Evolutionary conservation across 2,888 invertebrate genomes (phyloP), one percentile per base, ranked within the genome.

Genomic region (Agriopis aurantiaria): DNA sequence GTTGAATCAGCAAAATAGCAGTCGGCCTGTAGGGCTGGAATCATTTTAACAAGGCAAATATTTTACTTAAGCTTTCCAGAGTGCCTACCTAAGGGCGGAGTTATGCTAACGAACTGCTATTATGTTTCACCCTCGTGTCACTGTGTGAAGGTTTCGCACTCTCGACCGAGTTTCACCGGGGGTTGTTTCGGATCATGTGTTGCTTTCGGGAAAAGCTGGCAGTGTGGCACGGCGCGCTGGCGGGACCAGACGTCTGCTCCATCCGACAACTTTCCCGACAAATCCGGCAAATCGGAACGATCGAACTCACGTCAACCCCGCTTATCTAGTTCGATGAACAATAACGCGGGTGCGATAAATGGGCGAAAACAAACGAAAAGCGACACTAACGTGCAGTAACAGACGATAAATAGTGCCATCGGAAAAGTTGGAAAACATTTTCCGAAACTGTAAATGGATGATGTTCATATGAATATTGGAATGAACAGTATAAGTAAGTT

Each of bases 111-210:
- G 93, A 92, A 91, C 89, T 87, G 86, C 88, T 89, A 92, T 92
- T 92, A 92, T 93, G 88, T 88, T 83, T 85, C 85, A 85, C 88
- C 88, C 89, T 84, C 86, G 90, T 92, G 93, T 93, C 91, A 93
- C 90, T 92, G 91, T 93, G 93, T 92, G 92, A 93, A 93, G 93
- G 93, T 93, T 93, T 88, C 86, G 87, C 91, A 90, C 92, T 90
- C 91, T 90, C 92, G 92, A 92, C 93, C 93, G 93, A 92, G 88
- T 91, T 91, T 87, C 83, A 82, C 79, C 83, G 78, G 87, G 90
- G 91, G 89, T 88, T 90, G 91, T 88, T 90, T 89, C 85, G 81
- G 90, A 91, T 90, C 91, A 91, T 91, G 90, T 92, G 91, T 92
- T 91, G 91, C 88, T 88, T 85, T 83, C 76, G 82, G 86, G 89